phyloP scores from a whole-genome alignment of 2,888 invertebrate species.

The Sarcophaga rosellei region DNA sequence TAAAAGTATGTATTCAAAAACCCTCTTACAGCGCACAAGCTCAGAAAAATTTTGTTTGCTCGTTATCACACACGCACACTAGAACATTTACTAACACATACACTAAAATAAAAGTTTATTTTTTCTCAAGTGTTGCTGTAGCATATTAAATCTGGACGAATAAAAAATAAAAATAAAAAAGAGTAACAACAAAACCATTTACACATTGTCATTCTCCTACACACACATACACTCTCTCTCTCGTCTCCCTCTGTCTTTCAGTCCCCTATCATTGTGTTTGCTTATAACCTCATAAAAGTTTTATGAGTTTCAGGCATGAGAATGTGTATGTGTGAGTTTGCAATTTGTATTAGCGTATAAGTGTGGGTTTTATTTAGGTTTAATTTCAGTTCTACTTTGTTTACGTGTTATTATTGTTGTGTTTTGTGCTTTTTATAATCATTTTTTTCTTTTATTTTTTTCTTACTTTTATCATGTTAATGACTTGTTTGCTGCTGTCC shows the following conservation, averaged over 20 bases:
- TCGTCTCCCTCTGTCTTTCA: background rate
- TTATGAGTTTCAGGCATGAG: conserved; percentile 29
- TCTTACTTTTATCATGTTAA: conserved; percentile 43
- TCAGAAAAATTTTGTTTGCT: conserved; percentile 71
- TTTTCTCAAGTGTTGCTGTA: conserved; percentile 45
- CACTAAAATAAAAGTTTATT: conserved; percentile 21
- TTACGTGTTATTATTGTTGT: conserved; percentile 4
- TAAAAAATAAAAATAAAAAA: background rate
- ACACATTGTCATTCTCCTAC: conserved; percentile 39
- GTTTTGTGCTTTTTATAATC: conserved; percentile 13
- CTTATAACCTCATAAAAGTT: conserved; percentile 47
- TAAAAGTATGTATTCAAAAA: conserved; percentile 80
- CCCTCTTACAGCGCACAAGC: conserved; percentile 80
- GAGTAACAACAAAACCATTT: background rate
- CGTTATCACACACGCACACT: conserved; percentile 44
- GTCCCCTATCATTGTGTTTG: too few species aligned
- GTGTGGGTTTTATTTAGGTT: conserved; percentile 21
- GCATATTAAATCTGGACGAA: conserved; percentile 35
- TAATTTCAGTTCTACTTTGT: conserved; percentile 39
- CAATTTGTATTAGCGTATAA: background rate
- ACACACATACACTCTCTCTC: background rate
- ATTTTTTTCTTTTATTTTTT: conserved; percentile 21
- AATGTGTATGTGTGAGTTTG: background rate
- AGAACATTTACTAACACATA: conserved; percentile 1
- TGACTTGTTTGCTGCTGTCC: conserved; percentile 25